Base-by-base conservation (phyloP, 2,113 vertebrate genomes). In the Zootoca vivipara region DNA sequence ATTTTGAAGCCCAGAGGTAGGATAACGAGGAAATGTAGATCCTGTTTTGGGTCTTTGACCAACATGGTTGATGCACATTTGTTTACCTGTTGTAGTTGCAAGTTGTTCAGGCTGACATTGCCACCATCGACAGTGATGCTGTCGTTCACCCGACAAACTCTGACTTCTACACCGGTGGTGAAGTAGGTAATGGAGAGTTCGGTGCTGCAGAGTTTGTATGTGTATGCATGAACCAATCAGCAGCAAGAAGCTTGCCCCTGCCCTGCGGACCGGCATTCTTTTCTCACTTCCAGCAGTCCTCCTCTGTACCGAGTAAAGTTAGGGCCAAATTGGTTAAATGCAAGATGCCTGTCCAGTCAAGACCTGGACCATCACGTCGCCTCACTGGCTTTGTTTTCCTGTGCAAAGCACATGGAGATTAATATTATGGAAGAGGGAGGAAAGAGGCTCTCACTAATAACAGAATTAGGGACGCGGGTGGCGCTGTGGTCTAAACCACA, bases 21-120 rank as follows among this genome's bases (percentile, higher is more conserved):
- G 97, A 95, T 89, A 95, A 96, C 93, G 94, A 95, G 93, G 95
- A 96, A 97, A 96, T 97, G 96, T 97, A 96, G 95, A 95, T 94
- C 96, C 96, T 97, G 95, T 97, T 95, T 94, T 95, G 96, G 96
- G 96, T 97, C 96, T 96, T 96, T 95, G 95, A 96, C 97, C 97
- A 96, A 96, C 96, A 96, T 96, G 96, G 97, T 98, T 98, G 97
- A 98, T 97, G 96, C 96, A 96, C 97, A 97, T 98, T 96, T 98
- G 97, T 99, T 98, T 98, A 98, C 97, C 97, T 98, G 96, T 98
- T 96, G 97, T 99, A 99, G 99, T 99, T 99, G 97, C 98, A 99
- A 99, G 99, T 99, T 98, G 98, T 99, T 97, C 98, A 98, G 97
- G 99, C 99, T 97, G 98, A 99, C 98, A 99, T 99, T 98, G 98